Evolutionary conservation across 1,140 invertebrate genomes (phyloP), one percentile per base, ranked within the genome.

Genomic region (Saccostrea glomerata): DNA sequence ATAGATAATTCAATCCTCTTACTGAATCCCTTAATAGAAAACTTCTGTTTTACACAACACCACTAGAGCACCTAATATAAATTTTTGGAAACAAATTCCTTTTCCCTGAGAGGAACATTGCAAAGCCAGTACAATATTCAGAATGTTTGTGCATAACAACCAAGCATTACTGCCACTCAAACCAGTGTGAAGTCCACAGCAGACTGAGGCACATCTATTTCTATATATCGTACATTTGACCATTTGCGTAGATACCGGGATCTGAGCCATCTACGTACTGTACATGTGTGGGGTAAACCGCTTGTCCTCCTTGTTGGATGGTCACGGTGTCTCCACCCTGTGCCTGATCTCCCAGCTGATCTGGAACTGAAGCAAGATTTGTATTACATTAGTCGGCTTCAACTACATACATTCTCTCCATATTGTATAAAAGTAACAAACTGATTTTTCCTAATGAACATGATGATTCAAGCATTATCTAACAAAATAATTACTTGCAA

Each of bases 201-300:
- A 89, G 84, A 86, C 56, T 66, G 84, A 85, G 86, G 85, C 90
- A 89, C 88, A 91, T 91, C 90, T 89, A 89, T 84, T 63, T 84
- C 83, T 87, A 87, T 40, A 70, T 83, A 63, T 91, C 95, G 94
- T 96, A 97, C 96, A 96, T 96, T 94, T 96, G 95, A 91, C 96
- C 96, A 96, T 97, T 97, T 95, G 96, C 96, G 95, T 97, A 97
- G 93, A 97, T 96, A 91, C 96, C 96, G 92, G 96, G 96, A 94
- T 97, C 97, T 91, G 95, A 93, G 89, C 96, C 96, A 92, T 97
- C 96, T 92, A 97, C 96, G 95, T 97, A 97, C 94, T 97, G 96
- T 89, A 97, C 96, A 95, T 97, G 97, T 56, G 96, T 96, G 63
- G 96, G 96, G 89, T 94, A 94, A 11, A 95, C 94, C 60, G 94